Evolutionary conservation across 2,888 invertebrate species (phyloP), one percentile per base, ranked within the genome.

Genomic region (Argynnis bischoffii): DNA sequence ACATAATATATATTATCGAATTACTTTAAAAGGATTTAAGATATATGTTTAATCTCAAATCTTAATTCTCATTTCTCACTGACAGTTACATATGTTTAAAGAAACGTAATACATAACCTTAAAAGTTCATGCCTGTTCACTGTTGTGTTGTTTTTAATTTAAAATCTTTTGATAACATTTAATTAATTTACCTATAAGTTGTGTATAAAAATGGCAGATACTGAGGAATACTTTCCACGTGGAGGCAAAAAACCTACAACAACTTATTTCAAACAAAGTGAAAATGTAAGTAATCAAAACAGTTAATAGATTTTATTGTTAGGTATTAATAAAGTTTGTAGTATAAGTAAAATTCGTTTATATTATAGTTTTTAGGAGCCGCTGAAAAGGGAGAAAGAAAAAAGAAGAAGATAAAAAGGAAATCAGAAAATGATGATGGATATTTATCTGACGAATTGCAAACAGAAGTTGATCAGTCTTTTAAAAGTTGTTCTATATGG

Each of bases 221-320:
- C 84, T 60, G 94, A 94, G 76, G 93, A 94, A 78, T 93, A 92
- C 78, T 94, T 94, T 81, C 94, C 94, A 15, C 90, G 94, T 67
- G 94, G 94, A 61, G 93, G 94, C 13, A 92, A 88, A 77, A 93
- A 93, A 75, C 90, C 93, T 1, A 82, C 86, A 48, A 80, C 85
- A 48, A 85, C 86, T 74, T 81, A 90, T 79, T 92, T 90, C 72
- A 89, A 90, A 75, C 87, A 89, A 74, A 87, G 87, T 76, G 85
- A 87, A 72, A 92, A 92, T 72, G 90, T 89, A 79, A 83, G 87
- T 48, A 70, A 67, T 16, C 35, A 18, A 21, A 15, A 50, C 2
- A 60, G 26, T 26, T 50, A 61, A 18, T 51, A 51, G 4, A 16
- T 51, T 50, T 16, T 50, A n/a, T 6, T 41, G 51, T 51, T 61